phyloP scores from a whole-genome alignment of 2,888 invertebrate genomes.

The Seira ritae region DNA sequence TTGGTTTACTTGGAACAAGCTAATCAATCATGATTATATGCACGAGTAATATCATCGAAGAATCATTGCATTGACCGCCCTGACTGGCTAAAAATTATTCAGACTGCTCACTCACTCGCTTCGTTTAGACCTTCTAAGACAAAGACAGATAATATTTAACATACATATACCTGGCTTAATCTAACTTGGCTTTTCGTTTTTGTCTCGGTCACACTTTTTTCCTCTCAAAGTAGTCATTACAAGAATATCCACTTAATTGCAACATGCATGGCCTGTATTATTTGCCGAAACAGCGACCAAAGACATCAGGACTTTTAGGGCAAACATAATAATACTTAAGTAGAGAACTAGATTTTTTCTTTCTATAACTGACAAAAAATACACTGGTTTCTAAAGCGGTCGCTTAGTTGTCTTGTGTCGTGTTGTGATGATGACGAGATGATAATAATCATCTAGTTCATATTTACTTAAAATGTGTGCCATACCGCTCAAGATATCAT shows the following conservation, averaged over 20 bases:
- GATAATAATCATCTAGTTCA: too few relatives aligned
- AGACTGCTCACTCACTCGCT: background rate
- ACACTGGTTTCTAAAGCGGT: background rate
- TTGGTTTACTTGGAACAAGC: constrained; percentile 3
- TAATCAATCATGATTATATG: background rate
- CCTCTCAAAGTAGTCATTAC: background rate
- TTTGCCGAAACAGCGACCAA: background rate
- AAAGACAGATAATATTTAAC: background rate
- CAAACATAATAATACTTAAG: too few relatives aligned
- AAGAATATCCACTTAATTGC: constrained; percentile 18
- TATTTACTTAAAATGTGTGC: too few relatives aligned
- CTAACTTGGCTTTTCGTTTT: background rate
- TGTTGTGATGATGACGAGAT: too few relatives aligned
- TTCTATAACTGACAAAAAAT: background rate
- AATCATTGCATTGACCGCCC: background rate
- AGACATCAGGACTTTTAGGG: background rate
- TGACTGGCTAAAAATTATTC: too few relatives aligned
- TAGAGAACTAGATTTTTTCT: constrained; percentile 1
- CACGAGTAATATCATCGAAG: too few relatives aligned
- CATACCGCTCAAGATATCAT: too few relatives aligned
- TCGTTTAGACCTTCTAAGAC: background rate
- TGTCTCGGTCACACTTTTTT: constrained; percentile 9
- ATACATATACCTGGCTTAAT: background rate
- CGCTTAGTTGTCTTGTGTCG: background rate
- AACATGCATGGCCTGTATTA: constrained; percentile 14